These are phyloP conservation scores for Heliconius congener DNA, from an alignment of 1,140 invertebrate species.

Conservation along the genomic window DNA sequence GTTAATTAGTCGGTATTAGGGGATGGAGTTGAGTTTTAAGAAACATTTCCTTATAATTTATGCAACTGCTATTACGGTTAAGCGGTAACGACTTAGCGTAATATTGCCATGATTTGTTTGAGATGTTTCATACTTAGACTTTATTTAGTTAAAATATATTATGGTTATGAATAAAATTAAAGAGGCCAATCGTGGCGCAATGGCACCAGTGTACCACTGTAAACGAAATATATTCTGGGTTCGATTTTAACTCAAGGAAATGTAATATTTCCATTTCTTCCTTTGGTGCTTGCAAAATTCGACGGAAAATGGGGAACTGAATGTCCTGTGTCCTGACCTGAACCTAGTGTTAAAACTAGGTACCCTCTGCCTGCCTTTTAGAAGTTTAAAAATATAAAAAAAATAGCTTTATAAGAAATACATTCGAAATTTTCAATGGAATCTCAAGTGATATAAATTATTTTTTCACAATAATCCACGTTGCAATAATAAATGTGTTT, in stretches of 20 bases:
- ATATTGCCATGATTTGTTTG: not conserved
- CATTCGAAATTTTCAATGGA: not conserved
- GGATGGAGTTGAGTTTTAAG: slow-evolving; percentile 34
- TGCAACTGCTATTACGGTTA: slow-evolving; percentile 34
- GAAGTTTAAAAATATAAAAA: too few species aligned
- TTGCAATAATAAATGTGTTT: slow-evolving; percentile 28
- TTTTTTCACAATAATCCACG: slow-evolving; percentile 14
- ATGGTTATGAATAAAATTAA: not conserved
- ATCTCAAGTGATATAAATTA: not conserved
- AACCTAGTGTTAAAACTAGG: too few species aligned
- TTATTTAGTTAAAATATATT: not conserved
- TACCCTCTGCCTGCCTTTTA: too few species aligned
- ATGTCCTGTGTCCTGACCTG: too few species aligned
- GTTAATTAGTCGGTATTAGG: slow-evolving; percentile 33
- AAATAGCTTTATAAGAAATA: too few species aligned
- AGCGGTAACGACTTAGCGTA: slow-evolving; percentile 25
- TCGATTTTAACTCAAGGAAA: too few species aligned
- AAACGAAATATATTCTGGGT: too few species aligned
- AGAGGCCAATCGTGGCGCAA: too few species aligned
- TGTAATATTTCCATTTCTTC: too few species aligned
- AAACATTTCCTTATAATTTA: slow-evolving; percentile 36
- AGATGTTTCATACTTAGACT: not conserved
- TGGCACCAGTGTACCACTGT: too few species aligned
- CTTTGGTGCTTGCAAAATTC: too few species aligned
- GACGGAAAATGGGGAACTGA: too few species aligned